Conservation (phyloP, 2,113 vertebrate genomes). For the Coryphaenoides rupestris region DNA sequence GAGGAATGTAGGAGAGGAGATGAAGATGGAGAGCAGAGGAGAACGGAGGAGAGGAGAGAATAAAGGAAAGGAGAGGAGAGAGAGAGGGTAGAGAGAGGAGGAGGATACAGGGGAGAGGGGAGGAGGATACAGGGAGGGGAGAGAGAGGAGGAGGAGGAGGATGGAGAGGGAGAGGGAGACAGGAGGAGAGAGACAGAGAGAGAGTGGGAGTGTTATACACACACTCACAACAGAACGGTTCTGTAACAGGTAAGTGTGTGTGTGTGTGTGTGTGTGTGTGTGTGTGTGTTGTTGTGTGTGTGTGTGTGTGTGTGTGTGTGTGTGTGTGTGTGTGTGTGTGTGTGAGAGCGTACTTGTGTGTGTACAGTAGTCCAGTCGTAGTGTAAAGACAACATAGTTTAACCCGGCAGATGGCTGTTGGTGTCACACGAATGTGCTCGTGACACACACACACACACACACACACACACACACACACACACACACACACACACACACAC, state of each 20-base stretch:
- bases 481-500: too few species aligned
- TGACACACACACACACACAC: too few species aligned
- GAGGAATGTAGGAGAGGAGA: too few species aligned
- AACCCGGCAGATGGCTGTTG: constrained; percentile 23
- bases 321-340: background rate
- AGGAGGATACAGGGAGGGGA: constrained; percentile 38
- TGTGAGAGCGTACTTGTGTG: constrained; percentile 11
- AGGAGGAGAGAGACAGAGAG: too few species aligned
- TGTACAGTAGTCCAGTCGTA: constrained; percentile 9
- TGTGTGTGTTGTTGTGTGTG: background rate
- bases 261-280: background rate
- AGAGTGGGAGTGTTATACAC: too few species aligned
- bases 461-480: too few species aligned
- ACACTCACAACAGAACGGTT: too few species aligned
- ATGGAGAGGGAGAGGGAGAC: constrained; percentile 20
- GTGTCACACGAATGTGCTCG: too few species aligned
- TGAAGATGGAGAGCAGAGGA: constrained; percentile 34
- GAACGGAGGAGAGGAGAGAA: constrained; percentile 1
- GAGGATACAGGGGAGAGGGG: too few species aligned
- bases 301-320: background rate
- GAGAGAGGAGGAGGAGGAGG: constrained; percentile 41
- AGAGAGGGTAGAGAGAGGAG: too few species aligned
- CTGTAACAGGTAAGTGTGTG: constrained; percentile 10
- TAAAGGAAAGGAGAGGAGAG: too few species aligned
- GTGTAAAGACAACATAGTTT: background rate